These are phyloP conservation scores for Probaryconus sp. DNA, from an alignment of 1,140 invertebrate species.

Conservation along the genomic window DNA sequence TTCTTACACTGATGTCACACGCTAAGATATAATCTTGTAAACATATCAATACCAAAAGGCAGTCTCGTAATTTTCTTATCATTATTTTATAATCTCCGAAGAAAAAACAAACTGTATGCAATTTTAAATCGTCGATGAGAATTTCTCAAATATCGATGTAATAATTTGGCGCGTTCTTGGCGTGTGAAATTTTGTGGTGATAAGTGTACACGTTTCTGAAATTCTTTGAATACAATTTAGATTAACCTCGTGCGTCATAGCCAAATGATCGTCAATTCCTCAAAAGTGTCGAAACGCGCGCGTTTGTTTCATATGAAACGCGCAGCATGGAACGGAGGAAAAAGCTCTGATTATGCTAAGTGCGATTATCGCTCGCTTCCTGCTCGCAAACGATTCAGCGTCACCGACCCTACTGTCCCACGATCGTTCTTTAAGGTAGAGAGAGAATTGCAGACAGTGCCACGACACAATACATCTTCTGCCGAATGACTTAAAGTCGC, in stretches of 20 bases:
- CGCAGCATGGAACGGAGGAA: constrained; percentile 28
- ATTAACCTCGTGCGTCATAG: too few species aligned
- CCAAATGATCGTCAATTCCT: neutral
- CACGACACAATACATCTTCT: constrained; percentile 47
- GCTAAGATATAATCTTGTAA: too few species aligned
- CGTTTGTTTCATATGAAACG: constrained; percentile 15
- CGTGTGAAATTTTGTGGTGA: too few species aligned
- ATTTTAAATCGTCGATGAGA: too few species aligned
- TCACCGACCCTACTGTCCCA: constrained; percentile 56
- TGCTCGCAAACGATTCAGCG: constrained; percentile 58
- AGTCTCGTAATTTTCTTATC: too few species aligned
- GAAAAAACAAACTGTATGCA: too few species aligned
- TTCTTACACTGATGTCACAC: too few species aligned
- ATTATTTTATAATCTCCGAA: too few species aligned
- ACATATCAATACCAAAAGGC: too few species aligned
- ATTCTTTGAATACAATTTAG: neutral
- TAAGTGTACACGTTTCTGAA: neutral
- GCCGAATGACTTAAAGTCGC: constrained; percentile 23
- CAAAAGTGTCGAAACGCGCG: constrained; percentile 5
- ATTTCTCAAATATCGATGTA: too few species aligned
- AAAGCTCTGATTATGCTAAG: constrained; percentile 62
- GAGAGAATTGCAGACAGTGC: constrained; percentile 31
- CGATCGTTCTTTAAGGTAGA: constrained; percentile 54
- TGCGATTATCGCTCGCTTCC: constrained; percentile 60
- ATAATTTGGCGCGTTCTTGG: too few species aligned